Percentiles rank a stretch among this genome's conserved stretches.
phyloP scores from a whole-genome alignment of 2,113 vertebrate genomes.

The Stegostoma tigrinum region DNA sequence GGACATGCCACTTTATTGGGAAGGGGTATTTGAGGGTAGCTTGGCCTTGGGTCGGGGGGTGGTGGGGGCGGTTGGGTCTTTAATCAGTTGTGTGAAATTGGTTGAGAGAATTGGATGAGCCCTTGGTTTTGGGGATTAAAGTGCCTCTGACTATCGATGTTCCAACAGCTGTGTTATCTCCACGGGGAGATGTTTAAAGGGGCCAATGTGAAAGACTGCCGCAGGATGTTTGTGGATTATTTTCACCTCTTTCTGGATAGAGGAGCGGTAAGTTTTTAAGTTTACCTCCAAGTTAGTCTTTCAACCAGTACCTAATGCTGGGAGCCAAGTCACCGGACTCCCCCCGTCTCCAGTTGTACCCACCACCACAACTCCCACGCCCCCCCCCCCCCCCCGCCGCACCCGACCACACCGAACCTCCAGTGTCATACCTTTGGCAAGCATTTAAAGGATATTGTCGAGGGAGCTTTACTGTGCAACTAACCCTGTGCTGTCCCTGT shows the following conservation, averaged over 20 bases:
- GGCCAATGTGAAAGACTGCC: constrained; percentile 72
- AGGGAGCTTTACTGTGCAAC: too few relatives aligned
- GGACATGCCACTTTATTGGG: not conserved
- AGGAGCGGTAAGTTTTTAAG: constrained; percentile 71
- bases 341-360: too few relatives aligned
- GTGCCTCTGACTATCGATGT: not conserved
- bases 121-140: not conserved
- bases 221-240: constrained; percentile 78
- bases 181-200: constrained; percentile 69
- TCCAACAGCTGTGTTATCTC: constrained; percentile 72
- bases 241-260: constrained; percentile 78
- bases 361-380: too few relatives aligned
- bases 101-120: not conserved
- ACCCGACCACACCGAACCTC: not conserved
- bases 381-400: too few relatives aligned
- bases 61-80: too few relatives aligned
- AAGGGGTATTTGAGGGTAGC: not conserved
- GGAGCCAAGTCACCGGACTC: too few relatives aligned
- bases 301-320: too few relatives aligned
- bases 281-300: too few relatives aligned
- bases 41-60: too few relatives aligned
- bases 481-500: too few relatives aligned
- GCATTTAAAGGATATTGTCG: not conserved
- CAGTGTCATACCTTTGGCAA: not conserved
- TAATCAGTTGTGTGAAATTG: too few relatives aligned